These are phyloP conservation scores for Calypte anna DNA, from an alignment of 2,113 vertebrate genomes.

Conservation along the genomic window DNA sequence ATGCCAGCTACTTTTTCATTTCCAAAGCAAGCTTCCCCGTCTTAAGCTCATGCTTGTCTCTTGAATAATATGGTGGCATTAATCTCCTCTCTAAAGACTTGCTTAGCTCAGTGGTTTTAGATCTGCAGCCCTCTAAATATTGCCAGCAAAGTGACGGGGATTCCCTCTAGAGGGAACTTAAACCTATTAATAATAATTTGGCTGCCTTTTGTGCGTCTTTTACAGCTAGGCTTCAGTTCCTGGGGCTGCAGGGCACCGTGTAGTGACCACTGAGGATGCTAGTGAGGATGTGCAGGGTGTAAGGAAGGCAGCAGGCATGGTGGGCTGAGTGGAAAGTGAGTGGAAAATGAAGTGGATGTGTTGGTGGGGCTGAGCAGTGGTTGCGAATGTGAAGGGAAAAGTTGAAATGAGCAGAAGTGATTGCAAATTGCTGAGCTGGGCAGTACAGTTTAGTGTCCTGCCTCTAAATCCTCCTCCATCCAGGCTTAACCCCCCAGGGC, in stretches of 20 bases:
- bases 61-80: constrained; percentile 24
- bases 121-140: constrained; percentile 40
- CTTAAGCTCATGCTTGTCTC: neutral
- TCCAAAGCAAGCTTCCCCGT: constrained; percentile 7
- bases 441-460: neutral
- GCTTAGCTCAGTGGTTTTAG: constrained; percentile 53
- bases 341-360: neutral
- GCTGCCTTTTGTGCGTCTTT: neutral
- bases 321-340: fast-evolving
- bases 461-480: constrained; percentile 46
- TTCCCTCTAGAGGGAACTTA: constrained; percentile 34
- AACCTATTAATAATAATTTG: constrained; percentile 2
- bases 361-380: neutral
- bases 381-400: fast-evolving
- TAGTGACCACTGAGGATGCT: neutral
- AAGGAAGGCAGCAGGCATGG: neutral
- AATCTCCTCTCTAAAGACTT: neutral
- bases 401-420: neutral
- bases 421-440: constrained; percentile 20
- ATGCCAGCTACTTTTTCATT: neutral
- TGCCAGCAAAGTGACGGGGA: neutral
- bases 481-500: neutral
- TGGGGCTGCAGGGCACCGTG: neutral
- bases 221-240: neutral
- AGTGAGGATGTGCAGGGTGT: fast-evolving